These are phyloP conservation scores for Dryobota labecula DNA, from an alignment of 2,888 invertebrate genomes.

Conservation along the genomic window DNA sequence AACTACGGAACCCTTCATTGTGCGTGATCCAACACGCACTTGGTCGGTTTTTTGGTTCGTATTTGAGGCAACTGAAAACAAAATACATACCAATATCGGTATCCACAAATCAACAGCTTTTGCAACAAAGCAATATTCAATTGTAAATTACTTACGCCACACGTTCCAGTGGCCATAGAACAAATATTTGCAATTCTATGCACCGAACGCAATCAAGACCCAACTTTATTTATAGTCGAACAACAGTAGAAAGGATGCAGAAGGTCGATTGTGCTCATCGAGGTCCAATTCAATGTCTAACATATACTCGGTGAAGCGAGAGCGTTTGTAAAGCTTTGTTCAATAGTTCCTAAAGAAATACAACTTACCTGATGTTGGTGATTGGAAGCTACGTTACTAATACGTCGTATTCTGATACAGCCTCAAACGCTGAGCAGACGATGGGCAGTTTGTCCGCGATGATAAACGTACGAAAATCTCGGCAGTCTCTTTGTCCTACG, in stretches of 20 bases:
- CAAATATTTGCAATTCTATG: slow-evolving; percentile 61
- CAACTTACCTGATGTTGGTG: background rate
- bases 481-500: too few species aligned
- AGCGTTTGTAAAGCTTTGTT: background rate
- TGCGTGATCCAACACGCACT: too few species aligned
- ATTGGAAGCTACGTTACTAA: background rate
- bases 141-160: slow-evolving; percentile 46
- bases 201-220: slow-evolving; percentile 71
- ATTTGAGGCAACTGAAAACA: background rate
- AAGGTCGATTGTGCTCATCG: background rate
- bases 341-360: background rate
- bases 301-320: background rate
- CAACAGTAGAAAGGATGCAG: background rate
- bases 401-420: too few species aligned
- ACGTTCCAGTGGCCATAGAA: slow-evolving; percentile 43
- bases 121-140: slow-evolving; percentile 38
- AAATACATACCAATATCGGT: slow-evolving; percentile 4
- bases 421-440: background rate
- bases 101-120: slow-evolving; percentile 12
- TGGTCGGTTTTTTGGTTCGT: too few species aligned
- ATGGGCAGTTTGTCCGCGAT: background rate
- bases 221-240: slow-evolving; percentile 54
- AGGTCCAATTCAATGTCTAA: background rate
- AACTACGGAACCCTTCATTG: too few species aligned
- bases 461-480: background rate